phyloP scores from a whole-genome alignment of 2,797 vertebrate genomes.

The Onychomys leucogaster region DNA sequence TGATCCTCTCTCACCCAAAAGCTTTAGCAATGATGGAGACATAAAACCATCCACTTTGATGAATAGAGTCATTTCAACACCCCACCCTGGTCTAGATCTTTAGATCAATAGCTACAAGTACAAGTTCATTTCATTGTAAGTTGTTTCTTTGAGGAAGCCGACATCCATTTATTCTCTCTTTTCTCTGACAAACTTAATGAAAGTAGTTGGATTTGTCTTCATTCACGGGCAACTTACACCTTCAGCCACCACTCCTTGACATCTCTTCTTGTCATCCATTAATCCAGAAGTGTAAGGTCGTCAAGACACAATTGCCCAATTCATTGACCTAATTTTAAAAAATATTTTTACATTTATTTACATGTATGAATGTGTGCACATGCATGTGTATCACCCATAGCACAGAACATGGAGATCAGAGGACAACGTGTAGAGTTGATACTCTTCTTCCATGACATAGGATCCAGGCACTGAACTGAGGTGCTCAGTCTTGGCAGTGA shows the following conservation, averaged over 20 bases:
- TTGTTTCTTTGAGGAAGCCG: not conserved
- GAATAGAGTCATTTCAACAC: not conserved
- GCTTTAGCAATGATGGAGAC: not conserved
- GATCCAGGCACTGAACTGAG: not conserved
- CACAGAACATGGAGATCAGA: not conserved
- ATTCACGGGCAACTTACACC: not conserved
- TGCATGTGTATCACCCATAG: not conserved
- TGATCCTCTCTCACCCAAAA: not conserved
- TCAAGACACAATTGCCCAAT: not conserved
- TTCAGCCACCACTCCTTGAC: not conserved
- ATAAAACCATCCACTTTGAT: not conserved
- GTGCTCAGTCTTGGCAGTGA: too few species aligned
- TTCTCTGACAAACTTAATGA: not conserved
- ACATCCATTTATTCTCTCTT: not conserved
- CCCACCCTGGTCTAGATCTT: not conserved
- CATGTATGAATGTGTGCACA: too few species aligned
- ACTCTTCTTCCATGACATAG: not conserved
- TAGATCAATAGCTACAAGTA: conserved; percentile 1
- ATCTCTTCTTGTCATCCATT: not conserved
- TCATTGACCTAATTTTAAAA: not conserved
- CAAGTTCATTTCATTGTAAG: not conserved
- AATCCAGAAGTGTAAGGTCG: not conserved
- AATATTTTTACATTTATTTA: not conserved
- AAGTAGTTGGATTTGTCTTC: not conserved
- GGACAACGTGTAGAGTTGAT: not conserved